These are phyloP conservation scores for Folsomia candida DNA, from an alignment of 2,888 invertebrate species.

Conservation along the genomic window DNA sequence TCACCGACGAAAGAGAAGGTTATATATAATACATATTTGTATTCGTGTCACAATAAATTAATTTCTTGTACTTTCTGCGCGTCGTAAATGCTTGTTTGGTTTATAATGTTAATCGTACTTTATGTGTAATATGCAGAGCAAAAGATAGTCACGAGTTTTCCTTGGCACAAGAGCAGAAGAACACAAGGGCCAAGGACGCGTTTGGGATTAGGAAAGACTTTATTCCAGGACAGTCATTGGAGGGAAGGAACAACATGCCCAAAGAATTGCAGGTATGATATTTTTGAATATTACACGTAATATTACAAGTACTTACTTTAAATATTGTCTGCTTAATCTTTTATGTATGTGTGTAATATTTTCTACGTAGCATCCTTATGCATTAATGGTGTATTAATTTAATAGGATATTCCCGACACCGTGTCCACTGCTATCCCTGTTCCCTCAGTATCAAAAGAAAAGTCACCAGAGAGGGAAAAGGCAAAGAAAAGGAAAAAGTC, in stretches of 20 bases:
- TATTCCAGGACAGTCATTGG: constrained; percentile 69
- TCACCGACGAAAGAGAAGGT: constrained; percentile 36
- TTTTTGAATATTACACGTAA: not conserved
- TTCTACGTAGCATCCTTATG: too few species aligned
- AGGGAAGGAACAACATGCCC: constrained; percentile 19
- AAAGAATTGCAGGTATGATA: constrained; percentile 5
- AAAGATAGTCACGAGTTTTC: constrained; percentile 95
- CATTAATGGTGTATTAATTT: not conserved
- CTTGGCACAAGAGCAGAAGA: constrained; percentile 93
- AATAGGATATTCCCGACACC: not conserved
- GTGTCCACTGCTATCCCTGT: not conserved
- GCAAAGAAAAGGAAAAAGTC: constrained; percentile 43
- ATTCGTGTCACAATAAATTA: not conserved
- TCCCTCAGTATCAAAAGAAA: not conserved
- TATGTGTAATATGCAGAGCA: constrained; percentile 63
- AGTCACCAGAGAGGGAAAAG: constrained; percentile 11
- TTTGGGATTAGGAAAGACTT: constrained; percentile 92
- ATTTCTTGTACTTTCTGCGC: not conserved
- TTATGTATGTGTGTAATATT: not conserved
- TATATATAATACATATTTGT: not conserved
- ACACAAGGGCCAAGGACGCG: constrained; percentile 85
- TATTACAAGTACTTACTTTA: too few species aligned
- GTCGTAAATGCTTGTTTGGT: too few species aligned
- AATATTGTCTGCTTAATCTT: not conserved
- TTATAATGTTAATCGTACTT: not conserved